A percentile compares a stretch with the other conserved stretches of the same genome.
Evolutionary conservation across 2,797 vertebrate genomes (phyloP).

Genomic region (Pantherophis vulpinus): DNA sequence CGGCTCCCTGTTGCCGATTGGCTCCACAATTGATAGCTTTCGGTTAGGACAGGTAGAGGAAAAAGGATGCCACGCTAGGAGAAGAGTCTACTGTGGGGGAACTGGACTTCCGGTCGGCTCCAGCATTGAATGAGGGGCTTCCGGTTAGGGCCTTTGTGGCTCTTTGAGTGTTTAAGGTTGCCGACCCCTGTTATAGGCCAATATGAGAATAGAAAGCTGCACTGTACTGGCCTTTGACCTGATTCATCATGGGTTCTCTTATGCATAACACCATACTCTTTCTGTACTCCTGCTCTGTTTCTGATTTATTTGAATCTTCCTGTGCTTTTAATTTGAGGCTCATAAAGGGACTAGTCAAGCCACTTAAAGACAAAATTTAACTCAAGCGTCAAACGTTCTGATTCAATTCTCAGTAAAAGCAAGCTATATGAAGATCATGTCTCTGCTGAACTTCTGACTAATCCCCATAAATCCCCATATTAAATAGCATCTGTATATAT

Average conservation of each 20-base stretch:
- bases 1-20: no score
- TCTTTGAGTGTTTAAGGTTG: no score
- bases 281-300: not conserved
- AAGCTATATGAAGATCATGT: not conserved
- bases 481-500: not conserved
- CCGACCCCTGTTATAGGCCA: not conserved
- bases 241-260: not conserved
- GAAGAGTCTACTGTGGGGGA: no score
- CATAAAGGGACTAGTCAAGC: not conserved
- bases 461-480: not conserved
- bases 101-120: no score
- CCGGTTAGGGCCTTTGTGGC: no score
- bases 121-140: no score
- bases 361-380: not conserved
- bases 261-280: not conserved
- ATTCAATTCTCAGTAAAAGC: not conserved
- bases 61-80: no score
- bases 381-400: not conserved
- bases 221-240: not conserved
- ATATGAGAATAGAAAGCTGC: not conserved
- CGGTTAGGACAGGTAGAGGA: no score
- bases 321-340: not conserved
- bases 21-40: no score
- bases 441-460: not conserved
- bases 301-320: not conserved